phyloP scores from a whole-genome alignment of 2,888 invertebrate genomes.

The Tetropium fuscum region DNA sequence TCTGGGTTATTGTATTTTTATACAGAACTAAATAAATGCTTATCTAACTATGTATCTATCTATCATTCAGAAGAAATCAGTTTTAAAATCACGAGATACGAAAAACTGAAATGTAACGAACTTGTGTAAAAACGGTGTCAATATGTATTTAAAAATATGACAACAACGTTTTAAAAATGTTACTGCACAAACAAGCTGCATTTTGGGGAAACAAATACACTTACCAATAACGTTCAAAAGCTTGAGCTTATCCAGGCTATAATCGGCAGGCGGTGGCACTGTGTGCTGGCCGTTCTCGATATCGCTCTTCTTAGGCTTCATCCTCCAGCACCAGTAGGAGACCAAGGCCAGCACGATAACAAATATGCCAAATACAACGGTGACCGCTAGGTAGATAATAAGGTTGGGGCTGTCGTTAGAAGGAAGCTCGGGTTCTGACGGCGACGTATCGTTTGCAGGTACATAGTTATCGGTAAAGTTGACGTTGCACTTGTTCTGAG shows the following conservation, averaged over 20 bases:
- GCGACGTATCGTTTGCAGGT: constrained; percentile 57
- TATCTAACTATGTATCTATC: too few species aligned
- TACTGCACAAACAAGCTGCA: too few species aligned
- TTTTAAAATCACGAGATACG: too few species aligned
- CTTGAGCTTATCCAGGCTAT: constrained; percentile 80
- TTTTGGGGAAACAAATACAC: too few species aligned
- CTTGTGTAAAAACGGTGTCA: too few species aligned
- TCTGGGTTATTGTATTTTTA: too few species aligned
- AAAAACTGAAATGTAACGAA: too few species aligned
- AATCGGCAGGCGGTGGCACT: constrained; percentile 68
- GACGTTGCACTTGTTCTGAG: constrained; percentile 46
- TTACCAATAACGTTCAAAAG: constrained; percentile 77
- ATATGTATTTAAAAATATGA: too few species aligned
- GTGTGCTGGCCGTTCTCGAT: constrained; percentile 57
- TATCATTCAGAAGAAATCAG: too few species aligned
- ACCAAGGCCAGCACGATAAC: constrained; percentile 36
- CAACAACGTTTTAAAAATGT: too few species aligned
- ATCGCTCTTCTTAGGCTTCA: constrained; percentile 58
- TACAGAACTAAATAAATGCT: too few species aligned
- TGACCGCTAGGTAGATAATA: constrained; percentile 51
- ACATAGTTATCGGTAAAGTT: constrained; percentile 62
- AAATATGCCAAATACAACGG: constrained; percentile 44
- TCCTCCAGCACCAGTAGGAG: constrained; percentile 59
- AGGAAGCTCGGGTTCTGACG: constrained; percentile 45
- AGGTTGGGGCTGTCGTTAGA: constrained; percentile 50